Conservation (phyloP, 2,888 invertebrate genomes). For the Seladonia tumulorum region DNA sequence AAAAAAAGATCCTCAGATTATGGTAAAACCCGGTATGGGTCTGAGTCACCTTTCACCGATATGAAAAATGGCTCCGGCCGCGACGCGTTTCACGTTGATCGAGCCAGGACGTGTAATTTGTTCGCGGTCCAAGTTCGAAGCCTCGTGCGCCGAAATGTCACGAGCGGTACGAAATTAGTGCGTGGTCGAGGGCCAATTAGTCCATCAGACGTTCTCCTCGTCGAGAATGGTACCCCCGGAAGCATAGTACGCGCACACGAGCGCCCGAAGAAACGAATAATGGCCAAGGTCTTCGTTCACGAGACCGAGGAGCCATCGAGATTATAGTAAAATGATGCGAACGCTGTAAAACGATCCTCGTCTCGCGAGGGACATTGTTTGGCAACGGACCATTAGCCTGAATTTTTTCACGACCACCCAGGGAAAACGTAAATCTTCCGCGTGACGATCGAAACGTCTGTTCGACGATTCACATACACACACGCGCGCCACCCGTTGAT, state of each 20-base stretch:
- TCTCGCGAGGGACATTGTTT: neutral
- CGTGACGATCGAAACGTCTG: neutral
- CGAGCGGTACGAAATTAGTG: conserved; percentile 44
- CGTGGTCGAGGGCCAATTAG: conserved; percentile 37
- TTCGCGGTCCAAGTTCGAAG: conserved; percentile 34
- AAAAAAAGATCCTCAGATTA: neutral
- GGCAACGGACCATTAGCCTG: neutral
- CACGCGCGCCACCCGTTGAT: neutral
- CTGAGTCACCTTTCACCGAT: neutral
- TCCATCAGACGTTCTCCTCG: neutral
- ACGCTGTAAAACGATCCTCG: neutral
- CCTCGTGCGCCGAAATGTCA: conserved; percentile 38
- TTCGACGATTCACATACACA: neutral
- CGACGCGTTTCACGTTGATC: neutral
- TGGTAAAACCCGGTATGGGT: too few species aligned
- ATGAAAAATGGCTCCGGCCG: neutral
- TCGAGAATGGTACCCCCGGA: conserved; percentile 14
- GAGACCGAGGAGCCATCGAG: neutral
- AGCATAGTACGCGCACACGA: neutral
- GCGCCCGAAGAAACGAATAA: conserved; percentile 35
- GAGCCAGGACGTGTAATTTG: neutral
- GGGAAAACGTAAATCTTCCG: neutral
- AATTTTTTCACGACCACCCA: neutral
- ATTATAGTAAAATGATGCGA: neutral
- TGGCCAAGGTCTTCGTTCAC: neutral